A percentile compares a stretch with the other conserved stretches of the same genome.
Evolutionary conservation across 2,113 vertebrate genomes (phyloP).

Genomic region (Platichthys flesus): DNA sequence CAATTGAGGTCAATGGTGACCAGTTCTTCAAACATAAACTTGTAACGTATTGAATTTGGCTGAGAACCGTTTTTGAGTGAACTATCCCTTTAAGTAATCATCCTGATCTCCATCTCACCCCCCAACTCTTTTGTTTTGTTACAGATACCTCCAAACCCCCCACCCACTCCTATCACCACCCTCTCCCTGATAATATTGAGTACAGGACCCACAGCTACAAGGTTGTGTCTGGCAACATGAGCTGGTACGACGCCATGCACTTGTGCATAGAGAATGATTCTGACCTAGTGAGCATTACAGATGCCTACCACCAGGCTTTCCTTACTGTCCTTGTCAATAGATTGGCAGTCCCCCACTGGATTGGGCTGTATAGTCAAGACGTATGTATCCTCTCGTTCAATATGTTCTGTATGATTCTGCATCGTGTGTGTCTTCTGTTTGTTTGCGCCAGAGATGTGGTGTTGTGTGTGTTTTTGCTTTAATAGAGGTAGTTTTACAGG

Average conservation of each 20-base stretch:
- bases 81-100: no score
- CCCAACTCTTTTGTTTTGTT: conserved; percentile 5
- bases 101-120: background rate
- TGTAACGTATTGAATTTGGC: no score
- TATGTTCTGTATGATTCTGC: conserved; percentile 15
- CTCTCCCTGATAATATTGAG: conserved; percentile 84
- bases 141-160: conserved; percentile 80
- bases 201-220: conserved; percentile 89
- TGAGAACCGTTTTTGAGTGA: no score
- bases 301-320: conserved; percentile 94
- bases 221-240: conserved; percentile 89
- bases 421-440: conserved; percentile 3
- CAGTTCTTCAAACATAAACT: no score
- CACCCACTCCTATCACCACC: conserved; percentile 79
- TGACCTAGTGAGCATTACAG: conserved; percentile 89
- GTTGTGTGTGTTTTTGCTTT: conserved; percentile 17
- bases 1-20: no score
- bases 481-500: background rate
- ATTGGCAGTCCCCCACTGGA: conserved; percentile 89
- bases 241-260: conserved; percentile 90
- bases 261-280: conserved; percentile 83
- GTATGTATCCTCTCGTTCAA: conserved; percentile 81
- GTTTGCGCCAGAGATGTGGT: background rate
- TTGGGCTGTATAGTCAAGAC: conserved; percentile 88
- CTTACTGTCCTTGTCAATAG: conserved; percentile 90